Percentiles rank a stretch among this genome's conserved stretches.
Evolutionary conservation across 2,797 vertebrate genomes (phyloP).

Genomic region (Acipenser transmontanus): DNA sequence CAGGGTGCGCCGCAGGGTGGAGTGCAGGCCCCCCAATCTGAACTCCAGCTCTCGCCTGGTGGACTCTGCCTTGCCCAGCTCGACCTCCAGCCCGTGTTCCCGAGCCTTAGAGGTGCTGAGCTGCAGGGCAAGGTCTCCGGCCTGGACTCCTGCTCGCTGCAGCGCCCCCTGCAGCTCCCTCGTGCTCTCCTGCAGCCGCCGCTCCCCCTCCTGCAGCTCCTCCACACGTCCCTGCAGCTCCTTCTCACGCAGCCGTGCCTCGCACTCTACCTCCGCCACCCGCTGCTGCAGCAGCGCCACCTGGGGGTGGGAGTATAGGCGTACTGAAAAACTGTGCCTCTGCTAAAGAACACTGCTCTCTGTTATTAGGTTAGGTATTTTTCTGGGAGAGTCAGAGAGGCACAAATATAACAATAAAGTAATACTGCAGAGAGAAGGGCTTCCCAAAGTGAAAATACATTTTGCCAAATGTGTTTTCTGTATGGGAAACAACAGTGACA

Average conservation of each 20-base stretch:
- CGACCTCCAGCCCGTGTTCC: constrained; percentile 49
- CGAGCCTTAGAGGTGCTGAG: constrained; percentile 43
- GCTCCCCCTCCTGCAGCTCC: constrained; percentile 42
- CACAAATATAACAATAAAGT: too few species aligned
- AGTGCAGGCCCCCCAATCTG: constrained; percentile 49
- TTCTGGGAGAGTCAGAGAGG: too few species aligned
- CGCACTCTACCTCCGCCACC: constrained; percentile 49
- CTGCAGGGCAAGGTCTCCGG: constrained; percentile 41
- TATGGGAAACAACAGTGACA: too few species aligned
- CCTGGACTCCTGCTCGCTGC: constrained; percentile 37
- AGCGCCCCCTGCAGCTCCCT: constrained; percentile 40
- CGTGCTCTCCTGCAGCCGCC: constrained; percentile 41
- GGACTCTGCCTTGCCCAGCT: constrained; percentile 45
- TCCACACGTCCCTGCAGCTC: constrained; percentile 45
- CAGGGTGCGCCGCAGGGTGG: constrained; percentile 50
- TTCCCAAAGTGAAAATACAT: too few species aligned
- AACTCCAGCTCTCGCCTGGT: constrained; percentile 45
- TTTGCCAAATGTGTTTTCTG: too few species aligned
- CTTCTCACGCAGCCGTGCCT: constrained; percentile 33
- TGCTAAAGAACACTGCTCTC: not conserved
- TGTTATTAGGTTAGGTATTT: not conserved
- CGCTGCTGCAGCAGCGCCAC: constrained; percentile 51
- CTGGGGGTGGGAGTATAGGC: constrained; percentile 34
- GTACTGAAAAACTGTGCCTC: too few species aligned
- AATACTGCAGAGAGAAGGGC: too few species aligned